Base-by-base conservation (phyloP, 2,888 invertebrate genomes). In the Pristionchus exspectatus region DNA sequence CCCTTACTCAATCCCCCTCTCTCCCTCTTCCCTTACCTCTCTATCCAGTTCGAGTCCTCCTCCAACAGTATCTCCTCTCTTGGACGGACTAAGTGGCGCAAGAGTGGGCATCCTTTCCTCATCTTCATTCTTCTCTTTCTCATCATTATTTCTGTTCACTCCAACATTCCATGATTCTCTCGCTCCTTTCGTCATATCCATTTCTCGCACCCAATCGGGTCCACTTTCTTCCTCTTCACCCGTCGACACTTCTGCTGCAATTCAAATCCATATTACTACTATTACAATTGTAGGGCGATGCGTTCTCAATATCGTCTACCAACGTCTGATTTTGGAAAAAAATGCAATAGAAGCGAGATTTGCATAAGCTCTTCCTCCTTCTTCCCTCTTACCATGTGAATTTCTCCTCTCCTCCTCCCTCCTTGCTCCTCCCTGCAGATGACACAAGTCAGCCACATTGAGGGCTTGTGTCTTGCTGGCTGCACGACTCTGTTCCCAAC, bases 191-290 rank as follows among this genome's bases (percentile, higher is more conserved):
- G 89, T 89, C 89, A 89, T 89, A 69, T 92, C 88, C 91, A 93
- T 93, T n/a, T 90, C 91, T 74, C 92, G 66, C 86, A 93, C 92
- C 93, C 93, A 93, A 27, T 93, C 93, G 0, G 93, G 93, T 24
- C 93, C 93, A 16, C 91, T 91, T 59, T 93, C 93, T 38, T 93
- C 93, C 74, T 93, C 93, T 24, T 89, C 89, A 4, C 83, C 83
- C 44, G 38, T 59, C 44, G 81, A 89, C 38, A 33, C 63, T 54
- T 89, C 83, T 7, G 81, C 63, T 81, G 59, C 38, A 85, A 85
- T 54, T 24, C 38, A 27, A 27, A 77, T 38, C 18, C 24, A 77
- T 77, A 77, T 10, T 69, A 24, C 3, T 59, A 21, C 59, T 59
- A 7, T 18, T 59, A 50, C 44, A 44, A 5, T 44, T 44, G 44